Base-by-base conservation (phyloP, 2,888 invertebrate species). In the Dimorphilus gyrociliatus region DNA sequence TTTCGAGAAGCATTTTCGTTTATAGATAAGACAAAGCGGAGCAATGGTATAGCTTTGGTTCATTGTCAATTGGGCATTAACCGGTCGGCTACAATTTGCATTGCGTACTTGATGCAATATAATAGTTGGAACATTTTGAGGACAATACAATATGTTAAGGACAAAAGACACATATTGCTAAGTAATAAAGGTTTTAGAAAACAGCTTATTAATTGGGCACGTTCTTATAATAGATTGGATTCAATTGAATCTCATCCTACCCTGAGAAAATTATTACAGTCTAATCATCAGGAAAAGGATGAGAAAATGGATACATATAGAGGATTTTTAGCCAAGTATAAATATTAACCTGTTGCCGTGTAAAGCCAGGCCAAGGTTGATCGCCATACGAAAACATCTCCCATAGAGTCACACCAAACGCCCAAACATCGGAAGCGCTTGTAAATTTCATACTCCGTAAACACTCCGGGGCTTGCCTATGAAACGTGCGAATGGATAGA, bases 341-440 rank as follows among this genome's bases (percentile, higher is more conserved):
- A n/a, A n/a, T n/a, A n/a, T n/a, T n/a, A n/a, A 56, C 56, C 56
- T 59, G 51, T 39, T 55, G 51, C 6, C 56, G 54, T 24, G 45
- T 55, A 21, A 54, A 36, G 3, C 52, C 55, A 3, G 51, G 51
- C 94, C 94, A 97, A 0, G 97, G 97, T 61, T 92, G 90, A 57
- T 86, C 85, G 1, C 94, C 94, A 54, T 92, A 94, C 1, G 86
- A 85, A 61, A 94, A 97, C 84, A 94, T 85, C 64, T 97, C 97
- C 94, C 94, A 97, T 1, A 97, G 67, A n/a, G 90, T 86, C 0
- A 92, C 85, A 3, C 84, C 94, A 59, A 78, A 97, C 0, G 94
- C 86, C 94, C 94, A 97, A 0, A 92, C 86, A 56, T 97, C 97
- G 33, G 86, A 86, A 4, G 90, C 78, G 5, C 86, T 82, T 2